These are phyloP conservation scores for Heliocidaris erythrogramma DNA, from an alignment of 35 echinoderm and acorn worm genomes.

Conservation along the genomic window DNA sequence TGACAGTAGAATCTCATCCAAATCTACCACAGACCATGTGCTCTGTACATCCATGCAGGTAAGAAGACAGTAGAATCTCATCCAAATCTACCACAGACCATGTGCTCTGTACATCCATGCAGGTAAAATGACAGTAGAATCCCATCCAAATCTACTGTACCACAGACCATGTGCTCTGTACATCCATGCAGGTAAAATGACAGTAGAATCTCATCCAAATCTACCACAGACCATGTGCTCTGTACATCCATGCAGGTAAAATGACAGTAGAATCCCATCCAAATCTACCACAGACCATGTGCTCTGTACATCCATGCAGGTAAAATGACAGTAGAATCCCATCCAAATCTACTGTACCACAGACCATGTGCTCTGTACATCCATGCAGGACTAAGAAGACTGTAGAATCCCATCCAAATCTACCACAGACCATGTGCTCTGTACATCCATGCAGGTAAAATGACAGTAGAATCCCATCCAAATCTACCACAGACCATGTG, in stretches of 20 bases:
- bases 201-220: conserved; percentile 48
- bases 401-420: conserved; percentile 88
- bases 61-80: too few species aligned
- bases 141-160: conserved; percentile 89
- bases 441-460: too few species aligned
- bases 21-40: too few species aligned
- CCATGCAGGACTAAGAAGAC: conserved; percentile 90
- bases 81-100: too few species aligned
- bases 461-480: too few species aligned
- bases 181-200: conserved; percentile 91
- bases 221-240: conserved; percentile 85
- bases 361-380: conserved; percentile 89
- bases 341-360: conserved; percentile 76
- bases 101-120: too few species aligned
- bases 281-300: conserved; percentile 88
- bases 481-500: too few species aligned
- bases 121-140: conserved; percentile 99
- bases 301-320: conserved; percentile 98
- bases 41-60: too few species aligned
- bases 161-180: conserved; percentile 91
- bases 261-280: conserved; percentile 89
- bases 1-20: too few species aligned
- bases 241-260: conserved; percentile 91
- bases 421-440: conserved; percentile 91
- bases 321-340: conserved; percentile 4